Percentiles rank a stretch among this genome's conserved stretches.
These are phyloP conservation scores for Drosophila algonquin DNA, from an alignment of 2,888 invertebrate genomes.

Conservation along the genomic window DNA sequence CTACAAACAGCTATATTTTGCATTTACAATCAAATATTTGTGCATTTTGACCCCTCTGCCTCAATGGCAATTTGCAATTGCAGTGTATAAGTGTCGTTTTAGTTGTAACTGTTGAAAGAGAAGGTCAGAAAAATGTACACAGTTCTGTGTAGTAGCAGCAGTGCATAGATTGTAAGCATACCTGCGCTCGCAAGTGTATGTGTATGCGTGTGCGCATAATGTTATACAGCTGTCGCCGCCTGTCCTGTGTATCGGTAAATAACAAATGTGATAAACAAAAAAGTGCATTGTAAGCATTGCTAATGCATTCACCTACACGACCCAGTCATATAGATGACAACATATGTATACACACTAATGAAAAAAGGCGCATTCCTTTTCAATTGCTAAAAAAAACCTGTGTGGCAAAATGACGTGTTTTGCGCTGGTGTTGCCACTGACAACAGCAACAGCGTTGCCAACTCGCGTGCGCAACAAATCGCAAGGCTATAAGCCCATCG, in stretches of 20 bases:
- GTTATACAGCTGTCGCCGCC: conserved; percentile 46
- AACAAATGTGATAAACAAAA: conserved; percentile 51
- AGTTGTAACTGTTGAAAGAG: conserved; percentile 52
- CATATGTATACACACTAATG: background rate
- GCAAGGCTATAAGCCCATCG: background rate
- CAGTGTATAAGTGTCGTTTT: conserved; percentile 43
- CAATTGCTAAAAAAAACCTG: conserved; percentile 48
- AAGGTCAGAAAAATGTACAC: conserved; percentile 77
- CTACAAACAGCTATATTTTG: conserved; percentile 12
- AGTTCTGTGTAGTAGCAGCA: conserved; percentile 23
- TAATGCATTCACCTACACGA: background rate
- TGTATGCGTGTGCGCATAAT: conserved; percentile 32
- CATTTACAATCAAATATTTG: background rate
- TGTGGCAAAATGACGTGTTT: conserved; percentile 75
- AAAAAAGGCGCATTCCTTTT: background rate
- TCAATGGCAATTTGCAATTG: conserved; percentile 3
- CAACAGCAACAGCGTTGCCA: conserved; percentile 71
- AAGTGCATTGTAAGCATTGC: conserved; percentile 53
- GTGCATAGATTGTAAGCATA: conserved; percentile 16
- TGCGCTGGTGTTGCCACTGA: conserved; percentile 77
- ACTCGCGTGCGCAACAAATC: conserved; percentile 30
- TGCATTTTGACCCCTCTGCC: background rate
- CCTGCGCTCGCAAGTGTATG: conserved; percentile 33
- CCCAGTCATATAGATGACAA: background rate
- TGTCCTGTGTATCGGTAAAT: conserved; percentile 58